Base-by-base conservation (phyloP, 2,113 vertebrate genomes). In the Syngnathoides biaculeatus region DNA sequence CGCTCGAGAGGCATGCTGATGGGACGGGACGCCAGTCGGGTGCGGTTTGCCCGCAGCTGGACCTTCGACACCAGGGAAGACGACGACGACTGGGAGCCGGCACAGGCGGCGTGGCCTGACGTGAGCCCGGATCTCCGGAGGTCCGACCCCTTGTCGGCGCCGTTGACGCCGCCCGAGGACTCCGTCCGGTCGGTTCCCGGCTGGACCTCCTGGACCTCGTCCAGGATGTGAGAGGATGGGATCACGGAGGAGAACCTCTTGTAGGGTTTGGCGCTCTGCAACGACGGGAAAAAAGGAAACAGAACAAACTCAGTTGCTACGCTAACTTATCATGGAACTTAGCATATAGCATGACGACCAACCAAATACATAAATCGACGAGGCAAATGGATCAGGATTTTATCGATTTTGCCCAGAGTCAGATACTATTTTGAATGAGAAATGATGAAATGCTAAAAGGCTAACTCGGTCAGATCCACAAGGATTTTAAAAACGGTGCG, bases 1-100 rank as follows among this genome's bases (percentile, higher is more conserved):
- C 92, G 74, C 8, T 95, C 95, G 12, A 95, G 88, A 1, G 95
- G 97, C 82, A 98, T 90, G 90, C 96, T 98, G 76, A 95, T 87
- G 1, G 96, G 96, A 8, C 95, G 93, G 68, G 86, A 79, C 0
- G 22, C 20, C 0, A 80, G 59, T 64, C 93, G 94, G 66, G 85
- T 59, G 73, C 93, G 92, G 42, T 91, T 90, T 57, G 77, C 24
- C 3, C 93, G 91, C 39, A 95, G 65, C 1, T 94, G 93, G 70
- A 95, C 90, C 79, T 89, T 84, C 8, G 81, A 68, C 13, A 77
- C 42, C 35, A 39, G 1, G 19, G 68, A 30, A 55, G 67, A 38
- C 8, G 67, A 58, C 1, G 55, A 75, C 5, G 90, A 84, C 12
- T 26, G 7, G 76, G 86, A 67, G 65, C 74, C 22, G 69, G 88